Percentiles rank a stretch among this genome's conserved stretches.
Evolutionary conservation across 2,888 invertebrate genomes (phyloP).

Genomic region (Bhutanitis thaidina): DNA sequence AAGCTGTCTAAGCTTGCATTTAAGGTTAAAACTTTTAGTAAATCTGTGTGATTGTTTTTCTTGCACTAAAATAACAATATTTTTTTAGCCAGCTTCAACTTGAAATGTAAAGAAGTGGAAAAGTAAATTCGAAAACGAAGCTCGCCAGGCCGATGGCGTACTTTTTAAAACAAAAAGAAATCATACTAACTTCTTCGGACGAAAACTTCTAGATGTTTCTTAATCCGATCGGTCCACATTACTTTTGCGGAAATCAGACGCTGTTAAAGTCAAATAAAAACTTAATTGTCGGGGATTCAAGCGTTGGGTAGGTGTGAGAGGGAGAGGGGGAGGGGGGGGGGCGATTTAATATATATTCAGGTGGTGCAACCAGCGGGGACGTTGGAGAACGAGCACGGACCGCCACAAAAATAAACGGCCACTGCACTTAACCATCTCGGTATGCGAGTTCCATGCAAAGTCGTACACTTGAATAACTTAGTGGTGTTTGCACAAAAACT

Average conservation of each 20-base stretch:
- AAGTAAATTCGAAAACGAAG: too few species aligned
- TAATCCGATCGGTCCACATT: constrained; percentile 26
- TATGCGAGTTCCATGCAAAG: constrained; percentile 69
- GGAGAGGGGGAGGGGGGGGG: too few species aligned
- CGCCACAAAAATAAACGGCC: constrained; percentile 39
- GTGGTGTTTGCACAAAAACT: constrained; percentile 74
- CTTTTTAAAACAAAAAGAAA: too few species aligned
- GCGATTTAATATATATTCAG: constrained; percentile 11
- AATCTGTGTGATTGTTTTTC: too few species aligned
- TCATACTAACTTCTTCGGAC: not conserved
- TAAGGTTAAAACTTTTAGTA: too few species aligned
- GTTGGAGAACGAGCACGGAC: constrained; percentile 32
- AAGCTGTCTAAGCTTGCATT: too few species aligned
- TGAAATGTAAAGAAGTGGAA: too few species aligned
- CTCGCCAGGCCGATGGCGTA: too few species aligned
- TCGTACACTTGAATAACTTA: constrained; percentile 73
- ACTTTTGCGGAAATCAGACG: constrained; percentile 29
- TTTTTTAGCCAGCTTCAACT: too few species aligned
- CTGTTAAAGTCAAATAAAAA: constrained; percentile 34
- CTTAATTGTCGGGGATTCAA: constrained; percentile 31
- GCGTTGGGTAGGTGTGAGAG: constrained; percentile 2
- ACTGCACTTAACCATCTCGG: constrained; percentile 59
- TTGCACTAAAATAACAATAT: too few species aligned
- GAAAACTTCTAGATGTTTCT: constrained; percentile 21
- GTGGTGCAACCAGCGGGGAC: constrained; percentile 10